Evolutionary conservation across 2,888 invertebrate species (phyloP).

Genomic region (Scotopteryx bipunctaria): DNA sequence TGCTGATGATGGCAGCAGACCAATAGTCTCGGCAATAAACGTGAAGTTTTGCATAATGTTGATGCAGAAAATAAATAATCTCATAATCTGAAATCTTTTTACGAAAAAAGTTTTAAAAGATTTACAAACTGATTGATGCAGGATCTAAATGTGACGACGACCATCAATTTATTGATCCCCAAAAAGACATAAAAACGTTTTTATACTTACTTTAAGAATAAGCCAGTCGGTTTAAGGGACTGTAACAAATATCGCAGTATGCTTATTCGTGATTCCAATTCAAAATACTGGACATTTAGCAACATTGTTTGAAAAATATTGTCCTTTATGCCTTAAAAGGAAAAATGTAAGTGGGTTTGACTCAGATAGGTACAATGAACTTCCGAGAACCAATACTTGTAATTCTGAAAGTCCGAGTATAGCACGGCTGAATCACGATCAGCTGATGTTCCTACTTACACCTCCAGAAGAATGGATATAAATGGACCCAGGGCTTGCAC

Average conservation of each 20-base stretch:
- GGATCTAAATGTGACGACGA: slow-evolving; percentile 41
- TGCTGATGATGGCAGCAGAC: slow-evolving; percentile 37
- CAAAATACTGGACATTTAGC: slow-evolving; percentile 58
- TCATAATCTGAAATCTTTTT: slow-evolving; percentile 34
- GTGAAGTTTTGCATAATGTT: slow-evolving; percentile 32
- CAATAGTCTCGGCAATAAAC: slow-evolving; percentile 38
- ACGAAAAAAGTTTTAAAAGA: slow-evolving; percentile 57
- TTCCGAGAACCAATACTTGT: slow-evolving; percentile 58
- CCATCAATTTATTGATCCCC: slow-evolving; percentile 42
- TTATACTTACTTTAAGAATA: slow-evolving; percentile 3
- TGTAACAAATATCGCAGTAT: slow-evolving; percentile 39
- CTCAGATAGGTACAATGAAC: slow-evolving; percentile 76
- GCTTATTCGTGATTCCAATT: slow-evolving; percentile 50
- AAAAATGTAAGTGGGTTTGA: slow-evolving; percentile 60
- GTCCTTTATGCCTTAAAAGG: slow-evolving; percentile 48
- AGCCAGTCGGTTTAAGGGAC: background rate
- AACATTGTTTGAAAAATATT: slow-evolving; percentile 62
- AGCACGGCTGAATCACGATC: slow-evolving; percentile 54
- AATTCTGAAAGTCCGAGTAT: slow-evolving; percentile 51
- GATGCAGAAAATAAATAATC: slow-evolving; percentile 33
- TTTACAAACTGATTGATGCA: slow-evolving; percentile 54
- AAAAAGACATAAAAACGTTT: slow-evolving; percentile 36
- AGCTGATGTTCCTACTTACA: slow-evolving; percentile 34
- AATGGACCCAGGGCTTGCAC: slow-evolving; percentile 6
- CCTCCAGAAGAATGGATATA: slow-evolving; percentile 1